Percentiles rank a stretch among this genome's conserved stretches.
These are phyloP conservation scores for Daubentonia madagascariensis DNA, from an alignment of 2,113 vertebrate genomes.

Conservation along the genomic window DNA sequence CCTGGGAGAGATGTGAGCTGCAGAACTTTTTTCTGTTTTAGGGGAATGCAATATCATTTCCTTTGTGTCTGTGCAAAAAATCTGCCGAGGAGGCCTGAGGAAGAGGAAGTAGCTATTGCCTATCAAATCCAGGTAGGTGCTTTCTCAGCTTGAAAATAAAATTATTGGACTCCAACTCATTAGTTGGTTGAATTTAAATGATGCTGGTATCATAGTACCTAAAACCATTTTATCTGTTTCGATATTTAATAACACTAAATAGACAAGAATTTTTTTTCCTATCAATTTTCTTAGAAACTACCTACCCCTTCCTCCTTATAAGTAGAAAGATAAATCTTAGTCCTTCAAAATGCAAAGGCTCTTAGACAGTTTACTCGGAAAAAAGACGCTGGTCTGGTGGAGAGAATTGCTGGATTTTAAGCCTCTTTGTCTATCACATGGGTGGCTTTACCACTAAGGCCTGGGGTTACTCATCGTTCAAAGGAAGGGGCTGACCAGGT, in stretches of 20 bases:
- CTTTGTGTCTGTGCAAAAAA: fast-evolving
- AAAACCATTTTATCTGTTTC: neutral
- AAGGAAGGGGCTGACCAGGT: no score
- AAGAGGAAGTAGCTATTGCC: fast-evolving
- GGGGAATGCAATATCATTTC: neutral
- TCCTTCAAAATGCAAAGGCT: neutral
- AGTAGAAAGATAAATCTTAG: neutral
- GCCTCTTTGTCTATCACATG: neutral
- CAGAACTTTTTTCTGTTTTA: neutral
- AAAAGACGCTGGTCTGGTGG: fast-evolving
- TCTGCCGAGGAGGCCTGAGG: neutral
- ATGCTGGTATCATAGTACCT: fast-evolving
- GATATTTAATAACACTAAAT: neutral
- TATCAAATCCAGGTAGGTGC: neutral
- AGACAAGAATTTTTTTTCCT: no score
- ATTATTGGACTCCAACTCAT: neutral
- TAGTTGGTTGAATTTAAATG: neutral
- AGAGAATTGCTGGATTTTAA: neutral
- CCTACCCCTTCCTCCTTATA: neutral
- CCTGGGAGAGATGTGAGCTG: fast-evolving
- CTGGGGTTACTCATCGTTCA: neutral
- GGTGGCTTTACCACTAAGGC: neutral
- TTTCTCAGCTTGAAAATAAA: neutral
- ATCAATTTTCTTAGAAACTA: neutral
- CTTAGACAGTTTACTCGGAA: neutral